Conservation (phyloP, 2,888 invertebrate species). For the Agrochola lychnidis region DNA sequence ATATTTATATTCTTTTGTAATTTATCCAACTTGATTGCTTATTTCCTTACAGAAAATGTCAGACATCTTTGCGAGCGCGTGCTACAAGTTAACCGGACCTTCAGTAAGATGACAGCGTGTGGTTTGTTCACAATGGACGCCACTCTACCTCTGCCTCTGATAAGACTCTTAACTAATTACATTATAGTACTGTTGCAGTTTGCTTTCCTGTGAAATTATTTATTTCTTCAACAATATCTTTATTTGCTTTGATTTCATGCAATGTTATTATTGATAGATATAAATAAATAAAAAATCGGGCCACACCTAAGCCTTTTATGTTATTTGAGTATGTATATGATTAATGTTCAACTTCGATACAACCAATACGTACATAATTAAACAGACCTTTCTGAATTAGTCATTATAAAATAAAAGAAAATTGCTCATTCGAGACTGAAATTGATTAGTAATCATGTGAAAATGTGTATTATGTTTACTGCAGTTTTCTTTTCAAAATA, state of each 20-base stretch:
- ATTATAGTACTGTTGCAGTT: constrained; percentile 19
- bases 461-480: too few species aligned
- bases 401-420: background rate
- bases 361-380: too few species aligned
- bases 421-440: background rate
- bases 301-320: background rate
- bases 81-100: constrained; percentile 17
- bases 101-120: constrained; percentile 30
- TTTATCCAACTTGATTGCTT: too few species aligned
- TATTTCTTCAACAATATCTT: background rate
- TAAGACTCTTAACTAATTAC: background rate
- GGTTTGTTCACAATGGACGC: constrained; percentile 28
- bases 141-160: constrained; percentile 13
- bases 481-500: too few species aligned
- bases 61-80: constrained; percentile 16
- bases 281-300: too few species aligned
- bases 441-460: background rate
- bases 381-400: too few species aligned
- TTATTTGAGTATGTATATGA: background rate
- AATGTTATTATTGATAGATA: background rate
- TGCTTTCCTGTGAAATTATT: background rate
- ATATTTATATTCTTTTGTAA: too few species aligned
- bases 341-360: background rate
- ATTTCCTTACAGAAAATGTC: background rate
- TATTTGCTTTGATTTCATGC: too few species aligned